Conservation (phyloP, 2,113 vertebrate species). For the Taurulus bubalis region DNA sequence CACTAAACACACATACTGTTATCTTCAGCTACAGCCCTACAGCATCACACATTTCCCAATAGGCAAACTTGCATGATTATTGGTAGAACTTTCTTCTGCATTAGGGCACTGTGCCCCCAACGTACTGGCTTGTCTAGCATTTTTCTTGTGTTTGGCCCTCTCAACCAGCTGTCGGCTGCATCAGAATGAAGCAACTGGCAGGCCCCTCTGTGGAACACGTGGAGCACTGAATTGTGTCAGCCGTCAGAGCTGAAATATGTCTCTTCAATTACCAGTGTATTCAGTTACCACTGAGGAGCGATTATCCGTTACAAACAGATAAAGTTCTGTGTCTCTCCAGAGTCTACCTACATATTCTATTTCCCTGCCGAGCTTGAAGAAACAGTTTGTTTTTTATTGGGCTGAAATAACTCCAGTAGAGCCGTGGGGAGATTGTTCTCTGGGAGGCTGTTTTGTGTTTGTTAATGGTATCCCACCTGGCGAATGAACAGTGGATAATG, state of each 20-base stretch:
- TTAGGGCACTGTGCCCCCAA: background rate
- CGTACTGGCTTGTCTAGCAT: background rate
- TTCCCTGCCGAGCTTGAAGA: conserved; percentile 45
- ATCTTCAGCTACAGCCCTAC: background rate
- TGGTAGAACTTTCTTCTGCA: background rate
- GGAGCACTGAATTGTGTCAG: conserved; percentile 65
- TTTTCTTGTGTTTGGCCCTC: conserved; percentile 19
- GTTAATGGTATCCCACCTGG: conserved; percentile 63
- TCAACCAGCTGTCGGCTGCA: conserved; percentile 18
- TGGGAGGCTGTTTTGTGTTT: conserved; percentile 61
- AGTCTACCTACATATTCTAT: conserved; percentile 46
- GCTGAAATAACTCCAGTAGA: conserved; percentile 54
- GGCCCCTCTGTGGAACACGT: conserved; percentile 32
- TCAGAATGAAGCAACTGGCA: conserved; percentile 17
- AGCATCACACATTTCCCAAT: background rate
- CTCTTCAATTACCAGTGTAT: conserved; percentile 49
- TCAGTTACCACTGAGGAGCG: conserved; percentile 43
- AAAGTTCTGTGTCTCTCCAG: conserved; percentile 43
- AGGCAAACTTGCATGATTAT: background rate
- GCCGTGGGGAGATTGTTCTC: conserved; percentile 48
- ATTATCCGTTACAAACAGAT: conserved; percentile 51
- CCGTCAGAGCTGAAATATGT: conserved; percentile 41
- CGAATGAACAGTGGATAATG: conserved; percentile 63
- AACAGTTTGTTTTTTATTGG: conserved; percentile 61
- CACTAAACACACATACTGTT: background rate